Evolutionary conservation across 2,797 vertebrate species (phyloP).

Genomic region (Argyrosomus regius): DNA sequence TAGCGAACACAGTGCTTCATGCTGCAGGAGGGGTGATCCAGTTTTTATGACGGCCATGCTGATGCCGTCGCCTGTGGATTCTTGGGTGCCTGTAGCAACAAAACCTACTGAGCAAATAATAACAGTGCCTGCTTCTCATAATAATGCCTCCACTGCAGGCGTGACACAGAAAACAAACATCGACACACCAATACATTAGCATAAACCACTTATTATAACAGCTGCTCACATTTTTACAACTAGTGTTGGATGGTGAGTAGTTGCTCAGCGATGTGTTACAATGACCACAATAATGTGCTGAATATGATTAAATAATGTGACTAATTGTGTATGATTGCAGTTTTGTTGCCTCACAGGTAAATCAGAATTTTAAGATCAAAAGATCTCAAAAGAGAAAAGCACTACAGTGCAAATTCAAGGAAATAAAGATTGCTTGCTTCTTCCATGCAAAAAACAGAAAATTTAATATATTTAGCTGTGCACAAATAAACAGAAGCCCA

Average conservation of each 20-base stretch:
- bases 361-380: neutral
- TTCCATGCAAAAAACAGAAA: neutral
- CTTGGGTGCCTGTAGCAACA: neutral
- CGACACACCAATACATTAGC: neutral
- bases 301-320: neutral
- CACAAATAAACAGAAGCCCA: neutral
- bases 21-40: neutral
- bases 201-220: constrained; percentile 7
- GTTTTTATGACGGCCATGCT: neutral
- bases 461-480: neutral
- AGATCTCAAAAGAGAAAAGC: neutral
- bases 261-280: neutral
- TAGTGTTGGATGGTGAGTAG: neutral
- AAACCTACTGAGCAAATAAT: constrained; percentile 30
- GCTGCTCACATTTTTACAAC: neutral
- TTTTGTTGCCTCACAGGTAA: neutral
- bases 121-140: neutral
- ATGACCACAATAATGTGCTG: neutral
- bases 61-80: constrained; percentile 2
- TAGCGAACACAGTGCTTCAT: neutral
- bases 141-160: constrained; percentile 19
- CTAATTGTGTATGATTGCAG: neutral
- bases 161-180: constrained; percentile 6
- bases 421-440: neutral
- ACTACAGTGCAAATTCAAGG: neutral